Conservation (phyloP, 2,888 invertebrate species). For the Coleophora flavipennella region DNA sequence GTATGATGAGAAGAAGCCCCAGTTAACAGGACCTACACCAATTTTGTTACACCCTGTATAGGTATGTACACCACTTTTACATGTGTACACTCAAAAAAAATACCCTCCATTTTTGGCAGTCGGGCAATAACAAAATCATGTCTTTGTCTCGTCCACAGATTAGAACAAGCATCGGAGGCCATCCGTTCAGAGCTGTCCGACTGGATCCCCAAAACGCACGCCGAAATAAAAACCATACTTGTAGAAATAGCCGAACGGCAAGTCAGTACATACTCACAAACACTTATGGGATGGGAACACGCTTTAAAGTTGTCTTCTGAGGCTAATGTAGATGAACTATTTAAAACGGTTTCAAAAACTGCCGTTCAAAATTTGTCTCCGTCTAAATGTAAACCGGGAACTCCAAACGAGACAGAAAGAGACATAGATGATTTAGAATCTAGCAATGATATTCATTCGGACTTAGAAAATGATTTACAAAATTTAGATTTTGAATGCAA, state of each 20-base stretch:
- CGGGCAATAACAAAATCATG: no score
- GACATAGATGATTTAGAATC: conserved; percentile 37
- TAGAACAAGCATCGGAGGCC: conserved; percentile 58
- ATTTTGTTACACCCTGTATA: no score
- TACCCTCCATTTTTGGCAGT: no score
- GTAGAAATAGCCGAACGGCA: conserved; percentile 38
- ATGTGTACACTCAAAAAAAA: no score
- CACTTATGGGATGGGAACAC: conserved; percentile 45
- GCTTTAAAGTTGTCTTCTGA: conserved; percentile 42
- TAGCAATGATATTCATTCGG: conserved; percentile 27
- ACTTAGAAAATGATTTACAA: conserved; percentile 5
- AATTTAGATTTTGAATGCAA: no score
- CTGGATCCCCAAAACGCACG: conserved; percentile 51
- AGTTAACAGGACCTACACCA: no score
- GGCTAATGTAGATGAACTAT: conserved; percentile 35
- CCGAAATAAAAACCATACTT: conserved; percentile 42
- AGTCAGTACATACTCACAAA: conserved; percentile 22
- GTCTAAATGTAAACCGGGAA: conserved; percentile 31
- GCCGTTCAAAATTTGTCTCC: conserved; percentile 55
- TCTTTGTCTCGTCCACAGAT: conserved; percentile 21
- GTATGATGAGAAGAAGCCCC: no score
- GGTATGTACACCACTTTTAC: no score
- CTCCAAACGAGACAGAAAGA: conserved; percentile 35
- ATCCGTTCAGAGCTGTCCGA: conserved; percentile 51
- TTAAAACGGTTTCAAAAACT: conserved; percentile 56